Percentiles rank a stretch among this genome's conserved stretches.
These are phyloP conservation scores for Nipponacmea schrenckii DNA, from an alignment of 2,888 invertebrate species.

Conservation along the genomic window DNA sequence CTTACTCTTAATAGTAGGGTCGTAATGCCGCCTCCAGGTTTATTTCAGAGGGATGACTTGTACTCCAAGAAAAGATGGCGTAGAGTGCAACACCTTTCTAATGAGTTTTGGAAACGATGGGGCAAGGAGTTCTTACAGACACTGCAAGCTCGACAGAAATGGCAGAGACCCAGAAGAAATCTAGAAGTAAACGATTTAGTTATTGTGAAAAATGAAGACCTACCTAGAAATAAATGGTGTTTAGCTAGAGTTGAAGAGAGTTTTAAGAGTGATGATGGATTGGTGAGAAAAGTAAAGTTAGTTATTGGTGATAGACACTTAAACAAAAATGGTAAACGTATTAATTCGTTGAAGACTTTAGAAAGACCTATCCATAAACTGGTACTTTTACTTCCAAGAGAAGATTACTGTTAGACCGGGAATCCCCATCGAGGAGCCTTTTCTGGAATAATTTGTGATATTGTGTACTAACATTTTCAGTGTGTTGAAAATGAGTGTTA, in stretches of 20 bases:
- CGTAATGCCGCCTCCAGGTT: slow-evolving; percentile 9
- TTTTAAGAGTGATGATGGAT: too few species aligned
- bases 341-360: too few species aligned
- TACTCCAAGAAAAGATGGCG: slow-evolving; percentile 16
- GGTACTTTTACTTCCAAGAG: too few species aligned
- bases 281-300: too few species aligned
- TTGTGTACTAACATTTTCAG: slow-evolving; percentile 9
- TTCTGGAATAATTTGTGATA: too few species aligned
- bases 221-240: too few species aligned
- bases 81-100: slow-evolving; percentile 17
- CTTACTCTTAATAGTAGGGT: slow-evolving; percentile 12
- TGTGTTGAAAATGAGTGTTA: slow-evolving; percentile 15
- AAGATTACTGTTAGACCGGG: too few species aligned
- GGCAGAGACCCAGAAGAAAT: neutral
- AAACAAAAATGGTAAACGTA: too few species aligned
- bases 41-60: neutral
- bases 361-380: too few species aligned
- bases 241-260: too few species aligned
- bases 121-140: slow-evolving; percentile 12
- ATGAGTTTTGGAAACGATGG: slow-evolving; percentile 18
- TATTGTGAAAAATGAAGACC: slow-evolving; percentile 12
- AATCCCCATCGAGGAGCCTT: too few species aligned
- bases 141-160: slow-evolving; percentile 21
- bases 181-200: slow-evolving; percentile 15
- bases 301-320: too few species aligned